These are phyloP conservation scores for Paramuricea clavata DNA, from an alignment of 92 coral and sea anemone genomes.

Conservation along the genomic window DNA sequence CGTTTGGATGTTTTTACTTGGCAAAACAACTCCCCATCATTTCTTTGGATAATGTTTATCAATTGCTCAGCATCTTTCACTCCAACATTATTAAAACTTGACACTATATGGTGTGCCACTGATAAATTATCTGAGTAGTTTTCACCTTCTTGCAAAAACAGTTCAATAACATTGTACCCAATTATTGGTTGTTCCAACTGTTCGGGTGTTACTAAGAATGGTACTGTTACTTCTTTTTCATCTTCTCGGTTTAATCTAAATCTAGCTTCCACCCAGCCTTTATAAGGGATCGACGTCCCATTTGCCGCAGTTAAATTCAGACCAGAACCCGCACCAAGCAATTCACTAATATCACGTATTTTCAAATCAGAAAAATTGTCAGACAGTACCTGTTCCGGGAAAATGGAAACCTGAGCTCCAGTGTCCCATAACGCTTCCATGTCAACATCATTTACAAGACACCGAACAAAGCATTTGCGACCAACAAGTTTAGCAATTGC, in stretches of 20 bases:
- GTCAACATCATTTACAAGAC: slow-evolving; percentile 58
- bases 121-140: slow-evolving; percentile 43
- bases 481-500: slow-evolving; percentile 63
- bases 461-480: slow-evolving; percentile 58
- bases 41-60: neutral
- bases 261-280: slow-evolving; percentile 78
- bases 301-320: slow-evolving; percentile 72
- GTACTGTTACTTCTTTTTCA: slow-evolving; percentile 65
- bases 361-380: slow-evolving; percentile 45
- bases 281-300: slow-evolving; percentile 72
- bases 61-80: neutral
- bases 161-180: slow-evolving; percentile 79
- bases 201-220: slow-evolving; percentile 73
- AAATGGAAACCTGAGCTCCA: slow-evolving; percentile 75
- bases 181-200: slow-evolving; percentile 72
- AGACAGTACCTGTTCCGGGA: slow-evolving; percentile 57
- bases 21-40: neutral
- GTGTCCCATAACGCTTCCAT: too few species aligned
- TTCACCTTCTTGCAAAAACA: slow-evolving; percentile 61
- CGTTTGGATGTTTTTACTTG: slow-evolving; percentile 9
- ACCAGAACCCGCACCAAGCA: slow-evolving; percentile 51
- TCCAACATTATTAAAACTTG: neutral
- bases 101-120: neutral
- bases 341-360: slow-evolving; percentile 58
- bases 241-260: slow-evolving; percentile 50